Percentiles rank a stretch among this genome's conserved stretches.
Conservation (phyloP, 2,888 invertebrate species). For the Choreutis nemorana region DNA sequence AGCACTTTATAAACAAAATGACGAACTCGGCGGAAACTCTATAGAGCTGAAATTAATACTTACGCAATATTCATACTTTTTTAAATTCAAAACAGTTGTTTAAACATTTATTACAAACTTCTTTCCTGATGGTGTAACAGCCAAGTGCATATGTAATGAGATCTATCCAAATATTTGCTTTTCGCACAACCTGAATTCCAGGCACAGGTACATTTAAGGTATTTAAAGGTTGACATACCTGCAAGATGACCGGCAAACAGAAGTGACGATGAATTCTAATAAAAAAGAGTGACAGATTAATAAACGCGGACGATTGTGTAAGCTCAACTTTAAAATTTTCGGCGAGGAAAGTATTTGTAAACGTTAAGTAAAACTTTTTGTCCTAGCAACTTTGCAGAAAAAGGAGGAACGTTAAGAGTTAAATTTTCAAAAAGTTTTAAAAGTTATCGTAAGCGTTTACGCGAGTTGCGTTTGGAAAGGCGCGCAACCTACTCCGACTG, state of each 20-base stretch:
- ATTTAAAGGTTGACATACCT: slow-evolving; percentile 37
- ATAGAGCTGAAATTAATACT: too few species aligned
- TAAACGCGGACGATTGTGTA: too few species aligned
- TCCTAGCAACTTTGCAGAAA: slow-evolving; percentile 6
- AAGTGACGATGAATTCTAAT: slow-evolving; percentile 28
- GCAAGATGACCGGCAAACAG: slow-evolving; percentile 32
- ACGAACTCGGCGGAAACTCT: too few species aligned
- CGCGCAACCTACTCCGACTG: slow-evolving; percentile 45
- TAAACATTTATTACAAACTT: too few species aligned
- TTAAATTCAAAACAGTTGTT: too few species aligned
- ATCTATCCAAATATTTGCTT: too few species aligned
- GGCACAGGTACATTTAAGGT: too few species aligned
- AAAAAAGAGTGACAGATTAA: slow-evolving; percentile 44
- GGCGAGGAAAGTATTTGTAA: slow-evolving; percentile 14
- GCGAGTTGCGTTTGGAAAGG: slow-evolving; percentile 31
- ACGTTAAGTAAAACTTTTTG: slow-evolving; percentile 1
- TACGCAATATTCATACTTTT: too few species aligned
- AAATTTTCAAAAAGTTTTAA: slow-evolving; percentile 30
- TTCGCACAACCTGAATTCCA: too few species aligned
- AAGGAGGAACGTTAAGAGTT: slow-evolving; percentile 6
- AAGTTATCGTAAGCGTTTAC: slow-evolving; percentile 48
- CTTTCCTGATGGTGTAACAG: too few species aligned
- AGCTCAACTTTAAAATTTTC: slow-evolving; percentile 20
- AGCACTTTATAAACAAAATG: too few species aligned
- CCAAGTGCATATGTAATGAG: too few species aligned